Evolutionary conservation across 1,140 invertebrate species (phyloP), one percentile per base, ranked within the genome.

Genomic region (Parapsyche elsis): DNA sequence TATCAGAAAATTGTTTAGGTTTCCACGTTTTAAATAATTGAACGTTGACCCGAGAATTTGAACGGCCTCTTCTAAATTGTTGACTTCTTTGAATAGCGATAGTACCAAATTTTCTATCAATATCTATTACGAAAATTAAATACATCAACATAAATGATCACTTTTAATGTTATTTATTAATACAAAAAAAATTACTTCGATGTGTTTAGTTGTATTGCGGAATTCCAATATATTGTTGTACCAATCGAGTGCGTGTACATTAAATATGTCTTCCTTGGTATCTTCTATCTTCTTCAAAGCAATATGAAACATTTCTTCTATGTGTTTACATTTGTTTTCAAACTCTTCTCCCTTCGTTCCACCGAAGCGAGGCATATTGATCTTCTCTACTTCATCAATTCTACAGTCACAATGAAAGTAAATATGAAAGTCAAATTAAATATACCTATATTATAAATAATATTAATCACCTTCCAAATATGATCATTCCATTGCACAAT

Each of bases 401-500:
- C 92, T 89, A 49, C 5, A 80, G 75, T 59, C 7, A 77, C 45
- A 49, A 80, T 75, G 77, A 46, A 64, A 76, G 81, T 23, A 14
- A 76, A 44, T 38, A 1, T 64, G 5, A 30, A 70, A 46, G 5
- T 21, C 44, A 19, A 23, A 21, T 64, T n/a, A 77, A 30, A 70
- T 70, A 19, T 9, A 49, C 19, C 26, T 5, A 23, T 74, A 75
- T 57, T 19, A 24, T 7, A 53, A 1, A 26, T 26, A 26, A 45
- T 30, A n/a, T n/a, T 71, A 38, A 82, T 83, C 85, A 92, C 91
- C 92, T 91, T 14, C 92, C 93, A 87, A 94, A 94, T 79, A 92
- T 92, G 77, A 94, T 93, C 92, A 94, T 94, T 64, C 92, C 90
- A 82, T 94, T 91, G 85, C 94, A 95, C 59, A 97, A 93, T 87